phyloP scores from a whole-genome alignment of 1,140 invertebrate genomes.

The Chrysomallon squamiferum region DNA sequence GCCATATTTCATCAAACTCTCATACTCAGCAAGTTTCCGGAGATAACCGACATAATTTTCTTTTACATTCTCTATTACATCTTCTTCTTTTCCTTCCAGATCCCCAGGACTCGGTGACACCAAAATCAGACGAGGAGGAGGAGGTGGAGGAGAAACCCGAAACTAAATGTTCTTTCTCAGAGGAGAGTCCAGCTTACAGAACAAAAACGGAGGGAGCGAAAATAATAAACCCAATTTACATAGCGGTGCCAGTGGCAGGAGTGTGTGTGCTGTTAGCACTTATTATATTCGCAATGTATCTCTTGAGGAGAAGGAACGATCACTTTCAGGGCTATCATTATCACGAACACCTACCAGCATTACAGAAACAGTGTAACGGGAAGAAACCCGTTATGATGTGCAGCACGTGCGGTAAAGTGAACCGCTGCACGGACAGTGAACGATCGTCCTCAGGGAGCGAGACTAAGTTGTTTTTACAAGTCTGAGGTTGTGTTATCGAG shows the following conservation, averaged over 20 bases:
- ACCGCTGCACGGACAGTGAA: slow-evolving; percentile 57
- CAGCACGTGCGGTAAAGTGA: slow-evolving; percentile 30
- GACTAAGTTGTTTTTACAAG: slow-evolving; percentile 55
- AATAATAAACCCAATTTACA: slow-evolving; percentile 58
- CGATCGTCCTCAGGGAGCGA: slow-evolving; percentile 57
- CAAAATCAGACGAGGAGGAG: not conserved
- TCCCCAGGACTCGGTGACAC: not conserved
- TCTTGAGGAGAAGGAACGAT: slow-evolving; percentile 45
- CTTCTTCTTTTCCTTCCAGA: not conserved
- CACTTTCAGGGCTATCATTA: slow-evolving; percentile 41
- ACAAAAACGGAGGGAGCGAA: slow-evolving; percentile 9
- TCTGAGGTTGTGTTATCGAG: slow-evolving; percentile 15
- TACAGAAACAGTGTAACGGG: slow-evolving; percentile 26
- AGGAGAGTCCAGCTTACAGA: not conserved
- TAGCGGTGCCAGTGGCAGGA: slow-evolving; percentile 57
- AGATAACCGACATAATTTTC: no score
- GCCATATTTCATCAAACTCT: no score
- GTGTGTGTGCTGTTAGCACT: slow-evolving; percentile 56
- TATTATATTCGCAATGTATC: slow-evolving; percentile 59
- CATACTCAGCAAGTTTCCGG: no score
- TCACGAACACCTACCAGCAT: slow-evolving; percentile 28
- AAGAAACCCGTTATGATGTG: slow-evolving; percentile 21
- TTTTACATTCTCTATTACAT: no score
- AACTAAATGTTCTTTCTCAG: not conserved
- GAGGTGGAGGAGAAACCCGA: not conserved